phyloP scores from a whole-genome alignment of 2,888 invertebrate species.

The Agrochola lychnidis region DNA sequence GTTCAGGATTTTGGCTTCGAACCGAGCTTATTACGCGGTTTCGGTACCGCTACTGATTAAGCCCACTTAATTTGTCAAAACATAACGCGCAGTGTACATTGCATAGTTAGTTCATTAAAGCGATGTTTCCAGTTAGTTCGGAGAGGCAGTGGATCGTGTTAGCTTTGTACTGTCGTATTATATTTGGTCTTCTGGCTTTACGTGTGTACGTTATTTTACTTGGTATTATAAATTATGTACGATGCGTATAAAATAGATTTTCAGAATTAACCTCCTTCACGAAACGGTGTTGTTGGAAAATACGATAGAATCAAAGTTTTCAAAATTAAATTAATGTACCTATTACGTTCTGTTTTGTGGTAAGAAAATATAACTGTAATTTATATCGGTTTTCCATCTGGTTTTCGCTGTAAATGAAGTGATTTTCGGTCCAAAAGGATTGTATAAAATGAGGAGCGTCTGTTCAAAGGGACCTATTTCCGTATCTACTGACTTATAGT shows the following conservation, averaged over 20 bases:
- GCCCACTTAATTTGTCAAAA: slow-evolving; percentile 33
- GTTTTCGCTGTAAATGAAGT: not conserved
- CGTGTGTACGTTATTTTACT: slow-evolving; percentile 23
- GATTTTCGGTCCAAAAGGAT: not conserved
- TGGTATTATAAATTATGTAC: slow-evolving; percentile 37
- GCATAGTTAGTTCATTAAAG: slow-evolving; percentile 26
- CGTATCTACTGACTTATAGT: too few relatives aligned
- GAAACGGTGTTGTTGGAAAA: slow-evolving; percentile 19
- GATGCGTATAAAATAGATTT: slow-evolving; percentile 41
- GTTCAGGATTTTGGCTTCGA: slow-evolving; percentile 49
- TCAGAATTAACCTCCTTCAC: slow-evolving; percentile 23
- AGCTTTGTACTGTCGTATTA: slow-evolving; percentile 19
- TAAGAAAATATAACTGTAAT: not conserved
- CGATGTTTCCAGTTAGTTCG: slow-evolving; percentile 20
- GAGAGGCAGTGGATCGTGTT: slow-evolving; percentile 39
- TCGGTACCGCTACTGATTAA: slow-evolving; percentile 40
- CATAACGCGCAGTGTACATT: slow-evolving; percentile 26
- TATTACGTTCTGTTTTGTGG: not conserved
- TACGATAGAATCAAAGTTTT: slow-evolving; percentile 1
- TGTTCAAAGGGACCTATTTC: too few relatives aligned
- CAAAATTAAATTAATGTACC: slow-evolving; percentile 5
- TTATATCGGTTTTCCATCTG: not conserved
- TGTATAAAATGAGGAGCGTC: too few relatives aligned
- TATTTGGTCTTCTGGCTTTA: slow-evolving; percentile 11
- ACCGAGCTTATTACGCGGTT: slow-evolving; percentile 52